phyloP scores from a whole-genome alignment of 2,888 invertebrate genomes.

The Epinotia demarniana region DNA sequence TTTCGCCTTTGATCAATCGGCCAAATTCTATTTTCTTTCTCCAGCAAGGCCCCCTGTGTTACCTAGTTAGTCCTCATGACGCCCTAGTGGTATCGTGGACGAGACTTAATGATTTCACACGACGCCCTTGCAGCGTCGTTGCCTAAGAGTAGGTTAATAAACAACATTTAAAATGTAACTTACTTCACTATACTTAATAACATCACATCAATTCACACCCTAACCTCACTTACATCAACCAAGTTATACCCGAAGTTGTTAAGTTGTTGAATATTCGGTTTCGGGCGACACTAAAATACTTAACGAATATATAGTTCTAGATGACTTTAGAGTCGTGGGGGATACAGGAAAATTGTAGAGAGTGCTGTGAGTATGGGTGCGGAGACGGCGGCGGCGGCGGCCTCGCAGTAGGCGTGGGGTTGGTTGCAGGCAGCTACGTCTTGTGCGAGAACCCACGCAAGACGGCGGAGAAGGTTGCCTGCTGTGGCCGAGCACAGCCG shows the following conservation, averaged over 20 bases:
- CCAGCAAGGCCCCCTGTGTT: neutral
- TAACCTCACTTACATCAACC: neutral
- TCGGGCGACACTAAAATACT: neutral
- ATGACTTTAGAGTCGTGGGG: constrained; percentile 57
- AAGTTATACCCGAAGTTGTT: neutral
- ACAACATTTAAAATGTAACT: neutral
- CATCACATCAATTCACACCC: constrained; percentile 20
- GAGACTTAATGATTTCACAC: neutral
- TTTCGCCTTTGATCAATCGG: too few relatives aligned
- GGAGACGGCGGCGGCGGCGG: constrained; percentile 57
- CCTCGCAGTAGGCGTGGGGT: constrained; percentile 69
- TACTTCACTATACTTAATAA: constrained; percentile 12
- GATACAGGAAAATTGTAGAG: constrained; percentile 65
- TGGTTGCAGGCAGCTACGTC: constrained; percentile 73
- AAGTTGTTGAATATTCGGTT: neutral
- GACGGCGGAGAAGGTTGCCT: constrained; percentile 67
- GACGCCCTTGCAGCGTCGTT: neutral
- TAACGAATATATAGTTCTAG: neutral
- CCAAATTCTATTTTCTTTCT: neutral
- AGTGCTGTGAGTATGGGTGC: constrained; percentile 66
- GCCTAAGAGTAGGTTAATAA: neutral
- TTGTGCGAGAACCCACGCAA: constrained; percentile 78
- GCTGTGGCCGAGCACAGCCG: constrained; percentile 67
- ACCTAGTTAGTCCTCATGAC: neutral
- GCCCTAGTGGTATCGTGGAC: neutral